Percentiles rank a stretch among this genome's conserved stretches.
Evolutionary conservation across 35 echinoderm and acorn worm genomes (phyloP).

Genomic region (Strongylocentrotus purpuratus): DNA sequence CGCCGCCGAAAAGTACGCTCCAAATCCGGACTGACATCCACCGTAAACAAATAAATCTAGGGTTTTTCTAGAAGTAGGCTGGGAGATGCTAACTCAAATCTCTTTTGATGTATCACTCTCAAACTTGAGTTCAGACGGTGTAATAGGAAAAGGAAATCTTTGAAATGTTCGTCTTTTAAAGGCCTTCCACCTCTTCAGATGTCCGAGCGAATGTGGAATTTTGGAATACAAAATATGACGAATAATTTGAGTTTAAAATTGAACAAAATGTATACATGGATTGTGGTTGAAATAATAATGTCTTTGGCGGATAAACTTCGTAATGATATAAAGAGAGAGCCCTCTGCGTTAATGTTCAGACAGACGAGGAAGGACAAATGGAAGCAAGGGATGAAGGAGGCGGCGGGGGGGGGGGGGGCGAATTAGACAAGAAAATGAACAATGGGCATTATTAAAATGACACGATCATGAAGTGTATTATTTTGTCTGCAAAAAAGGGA

Average conservation of each 20-base stretch:
- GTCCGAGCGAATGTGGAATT: no score
- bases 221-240: no score
- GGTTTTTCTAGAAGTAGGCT: conserved; percentile 21
- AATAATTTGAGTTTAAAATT: no score
- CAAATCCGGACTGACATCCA: conserved; percentile 35
- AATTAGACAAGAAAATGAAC: no score
- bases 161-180: neutral
- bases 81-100: conserved; percentile 23
- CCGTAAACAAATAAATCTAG: conserved; percentile 42
- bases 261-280: no score
- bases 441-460: no score
- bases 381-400: neutral
- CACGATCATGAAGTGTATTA: no score
- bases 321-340: neutral
- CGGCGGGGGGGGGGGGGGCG: no score
- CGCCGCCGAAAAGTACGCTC: conserved; percentile 33
- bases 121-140: neutral
- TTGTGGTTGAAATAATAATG: neutral
- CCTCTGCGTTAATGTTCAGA: neutral
- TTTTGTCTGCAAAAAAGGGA: no score
- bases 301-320: neutral
- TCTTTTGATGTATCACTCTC: conserved; percentile 38
- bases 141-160: conserved; percentile 42
- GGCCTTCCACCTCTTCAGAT: neutral
- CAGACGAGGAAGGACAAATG: neutral